Percentiles rank a stretch among this genome's conserved stretches.
These are phyloP conservation scores for Colaptes auratus DNA, from an alignment of 2,113 vertebrate species.

Conservation along the genomic window DNA sequence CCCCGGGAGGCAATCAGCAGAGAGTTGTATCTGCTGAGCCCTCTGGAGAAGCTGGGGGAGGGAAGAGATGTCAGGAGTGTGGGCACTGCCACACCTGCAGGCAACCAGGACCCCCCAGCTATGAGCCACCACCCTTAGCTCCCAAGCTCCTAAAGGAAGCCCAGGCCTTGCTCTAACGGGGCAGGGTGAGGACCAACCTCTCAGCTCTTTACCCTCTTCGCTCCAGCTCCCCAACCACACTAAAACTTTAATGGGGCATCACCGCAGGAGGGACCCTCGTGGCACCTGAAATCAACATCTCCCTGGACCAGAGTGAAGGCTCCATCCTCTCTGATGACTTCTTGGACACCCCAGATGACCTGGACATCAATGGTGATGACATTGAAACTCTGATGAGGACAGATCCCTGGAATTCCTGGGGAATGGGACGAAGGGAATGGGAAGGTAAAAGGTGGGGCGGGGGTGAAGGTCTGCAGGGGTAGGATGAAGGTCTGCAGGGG, in stretches of 20 bases:
- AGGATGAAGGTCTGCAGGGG: too few species aligned
- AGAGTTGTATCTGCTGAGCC: neutral
- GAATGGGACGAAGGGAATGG: conserved; percentile 94
- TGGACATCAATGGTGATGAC: conserved; percentile 96
- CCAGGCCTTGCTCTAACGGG: neutral
- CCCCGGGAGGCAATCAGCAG: neutral
- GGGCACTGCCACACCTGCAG: neutral
- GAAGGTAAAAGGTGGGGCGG: conserved; percentile 80
- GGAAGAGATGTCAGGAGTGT: neutral
- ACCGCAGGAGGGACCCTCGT: conserved; percentile 88
- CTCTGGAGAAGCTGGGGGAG: neutral
- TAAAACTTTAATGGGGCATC: conserved; percentile 82
- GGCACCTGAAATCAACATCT: conserved; percentile 95
- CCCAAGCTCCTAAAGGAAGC: neutral
- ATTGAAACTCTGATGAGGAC: conserved; percentile 96
- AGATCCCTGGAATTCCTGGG: conserved; percentile 93
- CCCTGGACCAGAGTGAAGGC: conserved; percentile 95
- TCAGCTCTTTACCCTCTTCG: neutral
- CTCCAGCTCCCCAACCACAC: conserved; percentile 84
- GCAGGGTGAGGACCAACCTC: neutral
- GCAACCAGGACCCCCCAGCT: neutral
- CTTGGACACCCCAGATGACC: conserved; percentile 92
- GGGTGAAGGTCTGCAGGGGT: rapidly evolving
- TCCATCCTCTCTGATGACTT: conserved; percentile 94
- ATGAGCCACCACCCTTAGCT: neutral